Evolutionary conservation across 1,140 invertebrate genomes (phyloP).

Genomic region (Holotrichia oblita): DNA sequence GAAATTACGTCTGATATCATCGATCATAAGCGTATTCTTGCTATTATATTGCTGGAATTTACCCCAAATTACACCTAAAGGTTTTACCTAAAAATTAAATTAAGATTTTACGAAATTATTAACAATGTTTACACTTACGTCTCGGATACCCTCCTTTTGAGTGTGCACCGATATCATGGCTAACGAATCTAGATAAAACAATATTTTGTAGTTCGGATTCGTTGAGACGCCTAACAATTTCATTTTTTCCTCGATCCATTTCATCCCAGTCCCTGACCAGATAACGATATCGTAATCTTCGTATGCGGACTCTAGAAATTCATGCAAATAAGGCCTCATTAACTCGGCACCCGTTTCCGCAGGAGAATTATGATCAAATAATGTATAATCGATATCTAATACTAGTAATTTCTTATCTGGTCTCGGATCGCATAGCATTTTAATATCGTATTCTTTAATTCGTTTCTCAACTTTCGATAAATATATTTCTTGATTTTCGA

Average conservation of each 20-base stretch:
- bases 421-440: constrained; percentile 82
- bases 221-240: constrained; percentile 85
- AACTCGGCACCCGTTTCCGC: constrained; percentile 89
- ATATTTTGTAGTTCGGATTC: constrained; percentile 90
- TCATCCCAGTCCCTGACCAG: constrained; percentile 97
- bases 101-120: neutral
- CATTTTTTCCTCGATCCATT: constrained; percentile 99
- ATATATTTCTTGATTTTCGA: constrained; percentile 77
- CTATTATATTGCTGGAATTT: constrained; percentile 88
- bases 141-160: constrained; percentile 86
- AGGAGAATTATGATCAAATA: constrained; percentile 94
- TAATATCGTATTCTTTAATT: constrained; percentile 87
- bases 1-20: constrained; percentile 96
- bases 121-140: constrained; percentile 67
- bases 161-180: constrained; percentile 96
- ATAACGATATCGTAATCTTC: constrained; percentile 88
- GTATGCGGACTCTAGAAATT: constrained; percentile 93
- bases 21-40: constrained; percentile 98
- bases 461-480: constrained; percentile 83
- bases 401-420: constrained; percentile 90
- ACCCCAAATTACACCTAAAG: constrained; percentile 96
- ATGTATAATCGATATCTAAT: constrained; percentile 96
- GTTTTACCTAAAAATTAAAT: constrained; percentile 81
- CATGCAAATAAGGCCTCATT: constrained; percentile 95
- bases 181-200: constrained; percentile 88